Base-by-base conservation (phyloP, 2,113 vertebrate genomes). In the Gymnobelideus leadbeateri region DNA sequence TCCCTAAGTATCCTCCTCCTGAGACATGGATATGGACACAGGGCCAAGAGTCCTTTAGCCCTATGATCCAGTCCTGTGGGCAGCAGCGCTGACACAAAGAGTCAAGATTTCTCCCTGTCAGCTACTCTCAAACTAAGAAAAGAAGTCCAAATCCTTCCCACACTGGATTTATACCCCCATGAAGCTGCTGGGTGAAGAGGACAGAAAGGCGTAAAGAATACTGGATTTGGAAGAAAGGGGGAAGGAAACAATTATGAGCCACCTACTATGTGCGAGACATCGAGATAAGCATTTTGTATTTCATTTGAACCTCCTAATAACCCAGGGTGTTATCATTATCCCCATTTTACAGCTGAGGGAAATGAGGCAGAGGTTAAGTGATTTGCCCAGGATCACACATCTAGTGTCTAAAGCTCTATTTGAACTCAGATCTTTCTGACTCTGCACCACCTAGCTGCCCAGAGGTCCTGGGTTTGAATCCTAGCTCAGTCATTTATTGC, bases 1-100 rank as follows among this genome's bases (percentile, higher is more conserved):
- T 91, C 28, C n/a, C 46, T 89, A 5, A 12, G 7, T 23, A 6
- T 14, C 4, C 1, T 0, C 50, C 0, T 11, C 25, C 21, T 2
- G 51, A 51, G 89, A 51, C 26, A 12, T 24, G 37, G 61, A 50
- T 49, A 47, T 8, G n/a, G 53, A 55, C 0, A n/a, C 28, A 37
- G 47, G 61, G 37, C 52, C 46, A 92, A 1, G 0, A 11, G 46
- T 37, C 37, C 37, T 89, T 94, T 23, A 91, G 26, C 10, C 31
- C 89, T 1, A 50, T n/a, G 7, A 0, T 25, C 57, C 52, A 47
- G 57, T 51, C 37, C 89, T 95, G 89, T 89, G 92, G 8, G 31
- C 43, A 8, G 49, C 90, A 55, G 84, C 54, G 16, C 2, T 54
- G 54, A 89, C 96, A 37, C 52, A 93, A 49, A 54, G 43, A 84